These are phyloP conservation scores for Rhingia campestris DNA, from an alignment of 2,888 invertebrate genomes.

Conservation along the genomic window DNA sequence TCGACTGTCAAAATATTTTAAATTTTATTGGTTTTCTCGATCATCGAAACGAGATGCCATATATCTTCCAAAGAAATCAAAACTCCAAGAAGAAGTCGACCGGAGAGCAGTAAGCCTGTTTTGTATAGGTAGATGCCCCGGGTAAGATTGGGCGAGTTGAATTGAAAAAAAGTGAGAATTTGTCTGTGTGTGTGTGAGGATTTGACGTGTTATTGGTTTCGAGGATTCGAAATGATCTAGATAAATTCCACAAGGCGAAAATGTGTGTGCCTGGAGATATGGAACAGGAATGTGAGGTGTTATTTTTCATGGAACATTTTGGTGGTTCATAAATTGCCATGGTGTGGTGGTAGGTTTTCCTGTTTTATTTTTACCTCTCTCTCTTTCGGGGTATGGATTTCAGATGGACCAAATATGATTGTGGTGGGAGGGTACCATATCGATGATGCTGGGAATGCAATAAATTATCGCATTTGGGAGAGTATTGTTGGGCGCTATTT, in stretches of 20 bases:
- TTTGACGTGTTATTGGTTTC: conserved; percentile 70
- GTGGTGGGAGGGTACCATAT: conserved; percentile 62
- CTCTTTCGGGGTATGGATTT: conserved; percentile 36
- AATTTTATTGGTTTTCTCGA: conserved; percentile 73
- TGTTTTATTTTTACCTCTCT: neutral
- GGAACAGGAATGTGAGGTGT: conserved; percentile 52
- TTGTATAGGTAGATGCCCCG: conserved; percentile 35
- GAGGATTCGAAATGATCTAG: conserved; percentile 69
- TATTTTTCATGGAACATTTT: conserved; percentile 61
- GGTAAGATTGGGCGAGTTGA: conserved; percentile 52
- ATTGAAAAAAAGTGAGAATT: conserved; percentile 21
- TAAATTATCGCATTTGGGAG: conserved; percentile 62
- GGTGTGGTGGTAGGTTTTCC: neutral
- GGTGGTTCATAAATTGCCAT: conserved; percentile 61
- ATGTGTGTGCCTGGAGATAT: conserved; percentile 18
- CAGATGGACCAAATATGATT: conserved; percentile 67
- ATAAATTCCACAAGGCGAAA: conserved; percentile 66
- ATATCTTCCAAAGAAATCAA: conserved; percentile 70
- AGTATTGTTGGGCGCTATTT: conserved; percentile 37
- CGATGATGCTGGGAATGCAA: conserved; percentile 49
- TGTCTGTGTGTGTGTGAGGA: conserved; percentile 40
- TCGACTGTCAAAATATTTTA: conserved; percentile 70
- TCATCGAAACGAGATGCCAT: conserved; percentile 69
- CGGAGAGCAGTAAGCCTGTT: neutral
- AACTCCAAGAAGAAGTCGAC: conserved; percentile 54